Evolutionary conservation across 2,797 vertebrate species (phyloP).

Genomic region (Eulemur albifrons): DNA sequence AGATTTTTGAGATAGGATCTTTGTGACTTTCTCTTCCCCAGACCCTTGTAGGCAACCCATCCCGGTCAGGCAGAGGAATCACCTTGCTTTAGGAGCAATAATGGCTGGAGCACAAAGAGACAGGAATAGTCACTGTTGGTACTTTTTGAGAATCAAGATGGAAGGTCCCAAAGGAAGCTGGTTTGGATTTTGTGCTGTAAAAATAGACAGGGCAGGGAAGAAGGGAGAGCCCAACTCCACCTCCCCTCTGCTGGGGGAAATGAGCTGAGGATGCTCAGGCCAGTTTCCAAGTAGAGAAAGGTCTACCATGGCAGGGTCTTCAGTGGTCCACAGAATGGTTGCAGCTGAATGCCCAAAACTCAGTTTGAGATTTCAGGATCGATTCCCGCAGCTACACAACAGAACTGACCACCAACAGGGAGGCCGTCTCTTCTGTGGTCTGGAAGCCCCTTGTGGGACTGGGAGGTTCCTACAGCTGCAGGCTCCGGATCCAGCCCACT

Average conservation of each 20-base stretch:
- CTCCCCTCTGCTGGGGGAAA: background rate
- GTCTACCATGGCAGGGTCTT: background rate
- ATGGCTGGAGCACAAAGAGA: background rate
- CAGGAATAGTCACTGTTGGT: background rate
- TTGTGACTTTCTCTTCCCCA: background rate
- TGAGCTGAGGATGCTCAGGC: fast-evolving
- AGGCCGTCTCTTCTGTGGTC: background rate
- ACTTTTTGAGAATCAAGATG: background rate
- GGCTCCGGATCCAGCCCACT: background rate
- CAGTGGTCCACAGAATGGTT: background rate
- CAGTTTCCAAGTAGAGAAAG: background rate
- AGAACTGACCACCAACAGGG: background rate
- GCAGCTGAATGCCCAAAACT: background rate
- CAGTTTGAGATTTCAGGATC: background rate
- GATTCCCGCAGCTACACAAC: background rate
- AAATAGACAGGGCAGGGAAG: background rate
- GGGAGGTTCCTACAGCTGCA: background rate
- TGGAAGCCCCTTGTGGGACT: background rate
- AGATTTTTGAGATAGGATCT: background rate
- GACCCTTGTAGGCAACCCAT: background rate
- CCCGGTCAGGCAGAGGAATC: background rate
- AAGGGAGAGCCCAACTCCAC: background rate
- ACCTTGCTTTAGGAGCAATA: too few species aligned
- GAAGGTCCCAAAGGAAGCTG: background rate
- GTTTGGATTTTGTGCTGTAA: background rate